Evolutionary conservation across 2,113 vertebrate genomes (phyloP).

Genomic region (Gopherus flavomarginatus): DNA sequence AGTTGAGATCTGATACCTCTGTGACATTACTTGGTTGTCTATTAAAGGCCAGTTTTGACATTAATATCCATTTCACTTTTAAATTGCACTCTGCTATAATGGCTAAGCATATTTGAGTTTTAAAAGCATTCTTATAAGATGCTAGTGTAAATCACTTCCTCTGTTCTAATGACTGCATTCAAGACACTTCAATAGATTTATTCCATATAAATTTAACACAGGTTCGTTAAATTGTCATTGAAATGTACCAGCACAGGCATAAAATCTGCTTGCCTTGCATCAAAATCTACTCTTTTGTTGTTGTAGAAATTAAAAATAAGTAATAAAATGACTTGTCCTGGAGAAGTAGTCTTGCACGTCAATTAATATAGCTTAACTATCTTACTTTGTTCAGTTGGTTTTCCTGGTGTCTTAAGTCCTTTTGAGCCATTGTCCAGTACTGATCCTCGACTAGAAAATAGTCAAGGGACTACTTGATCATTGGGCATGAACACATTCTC

Average conservation of each 20-base stretch:
- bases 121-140: not conserved
- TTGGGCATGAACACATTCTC: not conserved
- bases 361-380: not conserved
- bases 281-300: not conserved
- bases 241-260: not conserved
- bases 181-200: not conserved
- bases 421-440: not conserved
- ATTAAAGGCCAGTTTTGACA: not conserved
- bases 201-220: not conserved
- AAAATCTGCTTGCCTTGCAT: not conserved
- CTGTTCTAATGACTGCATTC: not conserved
- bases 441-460: not conserved
- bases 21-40: not conserved
- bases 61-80: not conserved
- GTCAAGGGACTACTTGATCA: not conserved
- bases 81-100: not conserved
- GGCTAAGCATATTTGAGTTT: not conserved
- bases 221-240: not conserved
- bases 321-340: not conserved
- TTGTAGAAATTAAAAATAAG: not conserved
- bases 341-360: not conserved
- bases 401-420: not conserved
- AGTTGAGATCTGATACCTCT: fast-evolving
- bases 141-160: not conserved
- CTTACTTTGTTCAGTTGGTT: not conserved